phyloP scores from a whole-genome alignment of 1,140 invertebrate species.

The Eufriesea mexicana region DNA sequence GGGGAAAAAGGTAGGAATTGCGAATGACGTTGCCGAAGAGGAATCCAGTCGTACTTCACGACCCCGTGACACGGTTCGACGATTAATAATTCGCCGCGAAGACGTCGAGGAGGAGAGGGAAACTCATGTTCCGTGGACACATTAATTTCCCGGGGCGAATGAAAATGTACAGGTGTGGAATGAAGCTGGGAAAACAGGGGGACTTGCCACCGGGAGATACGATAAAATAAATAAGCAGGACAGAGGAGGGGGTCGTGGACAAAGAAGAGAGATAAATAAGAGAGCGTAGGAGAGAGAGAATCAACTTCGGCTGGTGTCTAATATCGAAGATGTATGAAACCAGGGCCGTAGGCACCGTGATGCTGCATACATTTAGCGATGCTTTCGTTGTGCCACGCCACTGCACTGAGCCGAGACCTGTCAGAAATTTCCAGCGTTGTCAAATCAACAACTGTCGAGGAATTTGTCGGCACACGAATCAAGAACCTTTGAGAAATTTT shows the following conservation, averaged over 20 bases:
- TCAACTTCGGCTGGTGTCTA: constrained; percentile 29
- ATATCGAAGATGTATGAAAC: constrained; percentile 50
- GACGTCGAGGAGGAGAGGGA: neutral
- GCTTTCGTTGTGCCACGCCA: too few relatives aligned
- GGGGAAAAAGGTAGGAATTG: neutral
- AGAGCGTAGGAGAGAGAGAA: neutral
- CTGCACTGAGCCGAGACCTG: too few relatives aligned
- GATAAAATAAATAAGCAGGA: constrained; percentile 32
- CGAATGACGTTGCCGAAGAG: neutral
- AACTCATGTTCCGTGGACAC: neutral
- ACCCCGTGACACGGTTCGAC: neutral
- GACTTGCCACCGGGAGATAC: neutral
- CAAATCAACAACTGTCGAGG: too few relatives aligned
- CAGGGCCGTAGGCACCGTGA: neutral
- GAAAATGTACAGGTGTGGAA: constrained; percentile 37
- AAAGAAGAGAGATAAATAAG: neutral
- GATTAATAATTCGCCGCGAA: constrained; percentile 27
- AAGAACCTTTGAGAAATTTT: too few relatives aligned
- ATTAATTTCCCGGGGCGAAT: constrained; percentile 34
- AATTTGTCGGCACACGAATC: too few relatives aligned
- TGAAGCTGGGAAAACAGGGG: neutral
- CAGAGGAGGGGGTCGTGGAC: too few relatives aligned
- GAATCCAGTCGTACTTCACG: neutral
- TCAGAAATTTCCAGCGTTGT: too few relatives aligned
- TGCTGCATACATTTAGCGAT: too few relatives aligned